Evolutionary conservation across 2,113 vertebrate species (phyloP), one percentile per base, ranked within the genome.

Genomic region (Formicarius rufipectus): DNA sequence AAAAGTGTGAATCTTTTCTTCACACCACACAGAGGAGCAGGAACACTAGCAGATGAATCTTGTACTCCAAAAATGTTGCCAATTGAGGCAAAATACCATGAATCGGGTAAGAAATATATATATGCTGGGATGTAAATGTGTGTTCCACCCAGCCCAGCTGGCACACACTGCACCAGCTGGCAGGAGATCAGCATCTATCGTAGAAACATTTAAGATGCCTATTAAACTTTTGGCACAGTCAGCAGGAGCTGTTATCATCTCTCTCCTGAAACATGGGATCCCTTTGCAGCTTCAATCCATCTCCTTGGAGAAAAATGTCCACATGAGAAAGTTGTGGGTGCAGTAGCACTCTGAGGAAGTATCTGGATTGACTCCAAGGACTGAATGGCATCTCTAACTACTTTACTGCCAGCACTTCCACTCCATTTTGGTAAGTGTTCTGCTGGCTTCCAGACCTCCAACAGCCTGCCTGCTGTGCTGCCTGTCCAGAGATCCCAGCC

Each of bases 81-180:
- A 87, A 59, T 50, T 80, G 72, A 78, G 67, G 47, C 22, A 92
- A 95, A 95, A 93, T 75, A 92, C 27, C 27, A 24, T 24, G 58
- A 96, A 93, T 55, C 94, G 78, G 78, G 75, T 90, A 74, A 84
- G 91, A 89, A 73, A 86, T 88, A 75, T 77, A 80, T 93, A 55
- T 94, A 6, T 68, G 20, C 64, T 83, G 72, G 55, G 44, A 31
- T 67, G 56, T 74, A 80, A 24, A 42, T 91, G 58, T 64, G 28
- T 89, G 74, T 19, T 88, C 64, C 56, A 72, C 44, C 44, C 87
- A 81, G 44, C 72, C 88, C 72, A 90, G 68, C 83, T 92, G 93
- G 96, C 88, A 92, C 52, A 33, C 4, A 0, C 45, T 31, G 50
- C 59, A 27, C 30, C 83, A 90, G 90, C 95, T 96, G 90, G 88